These are phyloP conservation scores for Rhinogobius similis DNA, from an alignment of 2,113 vertebrate species.

Conservation along the genomic window DNA sequence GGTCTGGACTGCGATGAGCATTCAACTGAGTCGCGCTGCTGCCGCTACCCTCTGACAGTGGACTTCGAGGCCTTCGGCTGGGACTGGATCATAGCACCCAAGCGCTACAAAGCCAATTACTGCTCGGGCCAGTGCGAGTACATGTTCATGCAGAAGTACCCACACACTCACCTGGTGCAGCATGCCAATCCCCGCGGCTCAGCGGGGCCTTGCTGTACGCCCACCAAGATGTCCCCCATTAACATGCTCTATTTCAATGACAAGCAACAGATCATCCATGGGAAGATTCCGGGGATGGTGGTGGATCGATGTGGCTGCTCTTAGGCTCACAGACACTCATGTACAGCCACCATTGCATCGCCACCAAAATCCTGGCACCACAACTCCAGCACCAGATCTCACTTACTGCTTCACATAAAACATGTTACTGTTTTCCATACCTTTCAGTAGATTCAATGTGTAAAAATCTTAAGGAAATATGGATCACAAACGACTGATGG, in stretches of 20 bases:
- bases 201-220: slow-evolving; percentile 95
- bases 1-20: slow-evolving; percentile 97
- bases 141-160: slow-evolving; percentile 99
- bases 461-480: slow-evolving; percentile 66
- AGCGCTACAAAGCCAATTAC: slow-evolving; percentile 99
- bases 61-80: slow-evolving; percentile 98
- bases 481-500: slow-evolving; percentile 66
- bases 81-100: slow-evolving; percentile 99
- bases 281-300: slow-evolving; percentile 98
- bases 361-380: slow-evolving; percentile 63
- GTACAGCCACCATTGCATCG: slow-evolving; percentile 54
- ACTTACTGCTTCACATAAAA: slow-evolving; percentile 59
- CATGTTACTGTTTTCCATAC: slow-evolving; percentile 61
- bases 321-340: slow-evolving; percentile 74
- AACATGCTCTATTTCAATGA: slow-evolving; percentile 99
- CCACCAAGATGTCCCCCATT: slow-evolving; percentile 99
- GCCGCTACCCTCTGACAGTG: slow-evolving; percentile 95
- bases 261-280: slow-evolving; percentile 99
- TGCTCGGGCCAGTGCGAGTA: slow-evolving; percentile 99
- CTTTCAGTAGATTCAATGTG: slow-evolving; percentile 71
- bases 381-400: slow-evolving; percentile 64
- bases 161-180: slow-evolving; percentile 96
- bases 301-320: slow-evolving; percentile 97
- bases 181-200: slow-evolving; percentile 95
- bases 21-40: slow-evolving; percentile 95